Conservation (phyloP, 2,888 invertebrate genomes). For the Phytoseiulus persimilis region DNA sequence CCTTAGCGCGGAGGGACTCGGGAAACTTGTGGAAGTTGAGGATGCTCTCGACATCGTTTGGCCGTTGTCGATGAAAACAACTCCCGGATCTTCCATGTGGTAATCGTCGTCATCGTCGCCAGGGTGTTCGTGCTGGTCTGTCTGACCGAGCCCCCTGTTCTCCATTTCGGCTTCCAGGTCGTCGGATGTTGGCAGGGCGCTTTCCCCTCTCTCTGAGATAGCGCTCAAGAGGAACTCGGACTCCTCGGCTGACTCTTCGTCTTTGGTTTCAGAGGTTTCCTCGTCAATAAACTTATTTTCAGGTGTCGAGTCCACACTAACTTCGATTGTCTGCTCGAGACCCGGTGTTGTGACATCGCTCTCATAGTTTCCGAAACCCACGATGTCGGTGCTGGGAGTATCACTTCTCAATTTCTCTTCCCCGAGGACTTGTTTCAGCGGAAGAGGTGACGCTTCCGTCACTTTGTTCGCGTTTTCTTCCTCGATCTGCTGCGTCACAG, state of each 20-base stretch:
- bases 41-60: background rate
- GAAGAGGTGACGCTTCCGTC: background rate
- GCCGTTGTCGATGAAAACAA: slow-evolving; percentile 24
- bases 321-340: slow-evolving; percentile 23
- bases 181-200: slow-evolving; percentile 1
- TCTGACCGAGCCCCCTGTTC: background rate
- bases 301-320: slow-evolving; percentile 9
- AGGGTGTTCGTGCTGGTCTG: background rate
- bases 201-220: slow-evolving; percentile 13
- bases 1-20: slow-evolving; percentile 14
- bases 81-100: background rate
- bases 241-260: background rate
- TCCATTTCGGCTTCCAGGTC: background rate
- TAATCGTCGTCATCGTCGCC: slow-evolving; percentile 11
- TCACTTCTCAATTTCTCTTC: background rate
- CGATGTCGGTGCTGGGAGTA: slow-evolving; percentile 25
- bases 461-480: background rate
- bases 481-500: background rate
- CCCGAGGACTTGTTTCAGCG: background rate
- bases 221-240: slow-evolving; percentile 24
- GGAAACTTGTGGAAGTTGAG: background rate
- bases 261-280: background rate
- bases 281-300: slow-evolving; percentile 30
- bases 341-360: slow-evolving; percentile 29
- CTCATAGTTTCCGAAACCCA: slow-evolving; percentile 8